Evolutionary conservation across 1,140 invertebrate genomes (phyloP), one percentile per base, ranked within the genome.

Genomic region (Hylaeus anthracinus): DNA sequence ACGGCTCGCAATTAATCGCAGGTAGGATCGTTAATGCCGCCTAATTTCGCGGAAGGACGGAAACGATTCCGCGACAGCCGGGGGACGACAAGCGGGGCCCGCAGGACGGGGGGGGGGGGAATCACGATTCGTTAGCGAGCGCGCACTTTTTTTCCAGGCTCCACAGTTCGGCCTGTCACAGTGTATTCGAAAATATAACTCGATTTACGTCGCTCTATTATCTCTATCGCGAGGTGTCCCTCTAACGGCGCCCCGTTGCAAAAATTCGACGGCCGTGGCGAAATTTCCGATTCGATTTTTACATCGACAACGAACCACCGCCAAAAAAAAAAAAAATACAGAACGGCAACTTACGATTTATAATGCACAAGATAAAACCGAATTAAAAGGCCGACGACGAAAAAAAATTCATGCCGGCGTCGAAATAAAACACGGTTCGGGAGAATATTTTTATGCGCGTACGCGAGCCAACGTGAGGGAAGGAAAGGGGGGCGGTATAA

Each of bases 21-120:
- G 85, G 82, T 88, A 80, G 85, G 86, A 88, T 90, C 86, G 81
- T 88, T 90, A 90, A 90, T 90, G 87, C 82, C 88, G 84, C 81
- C 89, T 90, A 90, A 90, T 90, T 90, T 90, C 88, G 88, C 84
- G 86, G 84, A 87, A 88, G 86, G 81, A 80, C 85, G 76, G 85
- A 86, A 86, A 88, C 86, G 81, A 80, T 81, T 84, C 61, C 61
- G 61, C 39, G 4, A 5, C 39, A 5, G 51, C 8, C 8, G 51
- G 51, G 51, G 9, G 10, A 2, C 6, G 9, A 9, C 83, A 79
- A 69, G 45, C 0, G 4, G 45, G 58, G 43, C 26, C 37, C 26
- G 58, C 3, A 9, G 58, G 58, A 8, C 26, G 51, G 51, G 51
- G 2, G 9, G 51, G 51, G 51, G 51, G 85, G 86, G 80, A 87